Percentiles rank a stretch among this genome's conserved stretches.
These are phyloP conservation scores for Ectemnius lituratus DNA, from an alignment of 2,888 invertebrate genomes.

Conservation along the genomic window DNA sequence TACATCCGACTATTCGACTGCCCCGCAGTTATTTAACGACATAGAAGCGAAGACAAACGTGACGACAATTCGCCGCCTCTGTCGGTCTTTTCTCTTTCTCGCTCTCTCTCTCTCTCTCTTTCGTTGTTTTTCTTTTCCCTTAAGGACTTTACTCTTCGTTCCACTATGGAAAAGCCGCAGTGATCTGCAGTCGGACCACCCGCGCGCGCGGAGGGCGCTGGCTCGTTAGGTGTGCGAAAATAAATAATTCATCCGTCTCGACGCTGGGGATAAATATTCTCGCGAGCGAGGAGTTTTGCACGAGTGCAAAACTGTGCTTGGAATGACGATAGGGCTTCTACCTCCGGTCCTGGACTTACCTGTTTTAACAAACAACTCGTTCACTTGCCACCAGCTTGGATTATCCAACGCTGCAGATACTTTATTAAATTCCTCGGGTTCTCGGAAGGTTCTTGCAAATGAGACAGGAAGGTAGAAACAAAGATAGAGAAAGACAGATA, in stretches of 20 bases:
- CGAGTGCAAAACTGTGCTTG: conserved; percentile 11
- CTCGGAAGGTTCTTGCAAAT: neutral
- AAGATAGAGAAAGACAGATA: neutral
- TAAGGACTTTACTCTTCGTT: too few relatives aligned
- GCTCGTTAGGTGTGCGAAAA: conserved; percentile 66
- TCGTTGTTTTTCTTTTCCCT: neutral
- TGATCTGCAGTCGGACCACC: neutral
- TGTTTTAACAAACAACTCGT: too few relatives aligned
- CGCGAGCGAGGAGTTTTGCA: conserved; percentile 13
- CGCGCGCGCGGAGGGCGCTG: conserved; percentile 33
- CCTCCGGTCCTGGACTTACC: too few relatives aligned
- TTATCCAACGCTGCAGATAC: too few relatives aligned
- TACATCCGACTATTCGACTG: neutral
- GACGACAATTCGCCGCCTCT: neutral
- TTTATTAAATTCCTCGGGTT: too few relatives aligned
- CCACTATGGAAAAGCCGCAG: neutral
- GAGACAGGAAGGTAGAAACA: neutral
- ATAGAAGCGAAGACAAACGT: neutral
- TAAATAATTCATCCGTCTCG: conserved; percentile 65
- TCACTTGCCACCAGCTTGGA: too few relatives aligned
- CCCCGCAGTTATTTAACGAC: neutral
- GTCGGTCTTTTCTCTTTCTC: too few relatives aligned
- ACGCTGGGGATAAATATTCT: conserved; percentile 58
- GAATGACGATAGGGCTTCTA: neutral
- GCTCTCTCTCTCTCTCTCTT: too few relatives aligned